Evolutionary conservation across 2,888 invertebrate species (phyloP).

Genomic region (Globia sparganii): DNA sequence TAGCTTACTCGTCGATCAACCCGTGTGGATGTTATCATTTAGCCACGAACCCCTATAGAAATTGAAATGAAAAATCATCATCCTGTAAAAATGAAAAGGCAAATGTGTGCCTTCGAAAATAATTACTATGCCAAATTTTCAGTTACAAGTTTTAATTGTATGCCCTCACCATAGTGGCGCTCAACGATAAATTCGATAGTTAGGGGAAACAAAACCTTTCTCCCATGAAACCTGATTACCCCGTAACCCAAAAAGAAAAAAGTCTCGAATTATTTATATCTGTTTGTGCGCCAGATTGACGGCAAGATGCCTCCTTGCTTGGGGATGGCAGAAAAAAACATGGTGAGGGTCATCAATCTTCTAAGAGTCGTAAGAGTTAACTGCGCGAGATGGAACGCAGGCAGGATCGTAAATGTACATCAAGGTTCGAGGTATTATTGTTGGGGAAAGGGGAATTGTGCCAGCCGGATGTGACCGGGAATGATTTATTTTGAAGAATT

Average conservation of each 20-base stretch:
- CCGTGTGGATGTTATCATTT: too few species aligned
- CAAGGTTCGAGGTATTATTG: conserved; percentile 37
- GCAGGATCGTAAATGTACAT: conserved; percentile 56
- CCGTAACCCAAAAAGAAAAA: conserved; percentile 28
- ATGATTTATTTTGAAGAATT: conserved; percentile 13
- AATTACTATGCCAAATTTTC: neutral
- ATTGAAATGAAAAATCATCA: neutral
- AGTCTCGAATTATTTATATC: conserved; percentile 55
- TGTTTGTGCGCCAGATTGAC: conserved; percentile 60
- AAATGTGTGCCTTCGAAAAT: too few species aligned
- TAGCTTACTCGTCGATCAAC: too few species aligned
- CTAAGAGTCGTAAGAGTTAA: conserved; percentile 51
- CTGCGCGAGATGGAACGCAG: conserved; percentile 49
- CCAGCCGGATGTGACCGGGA: neutral
- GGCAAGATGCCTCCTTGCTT: conserved; percentile 41
- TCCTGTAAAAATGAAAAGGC: neutral
- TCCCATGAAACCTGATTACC: neutral
- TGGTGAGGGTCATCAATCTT: conserved; percentile 61
- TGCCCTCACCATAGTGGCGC: neutral
- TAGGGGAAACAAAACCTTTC: neutral
- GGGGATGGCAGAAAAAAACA: conserved; percentile 55
- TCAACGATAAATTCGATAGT: too few species aligned
- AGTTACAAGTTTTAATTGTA: neutral
- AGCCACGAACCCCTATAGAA: too few species aligned
- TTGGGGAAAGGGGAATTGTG: conserved; percentile 23